Percentiles rank a stretch among this genome's conserved stretches.
Conservation (phyloP, 2,797 vertebrate genomes). For the Huso huso region DNA sequence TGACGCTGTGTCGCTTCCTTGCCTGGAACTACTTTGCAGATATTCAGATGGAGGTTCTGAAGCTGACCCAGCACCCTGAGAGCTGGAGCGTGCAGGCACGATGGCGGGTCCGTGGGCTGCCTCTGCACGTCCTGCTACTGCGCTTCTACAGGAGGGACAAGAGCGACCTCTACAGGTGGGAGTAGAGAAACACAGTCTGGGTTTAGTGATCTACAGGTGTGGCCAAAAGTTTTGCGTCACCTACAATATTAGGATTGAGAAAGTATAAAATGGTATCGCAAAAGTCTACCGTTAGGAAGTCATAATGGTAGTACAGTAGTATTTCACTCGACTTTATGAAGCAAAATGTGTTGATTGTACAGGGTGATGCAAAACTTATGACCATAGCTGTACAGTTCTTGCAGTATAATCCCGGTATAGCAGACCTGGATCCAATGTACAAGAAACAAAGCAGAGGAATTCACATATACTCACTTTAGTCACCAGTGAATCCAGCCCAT, state of each 20-base stretch:
- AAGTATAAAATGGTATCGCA: neutral
- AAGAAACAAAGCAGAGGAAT: no score
- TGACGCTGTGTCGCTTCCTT: conserved; percentile 62
- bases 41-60: conserved; percentile 70
- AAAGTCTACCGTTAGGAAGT: neutral
- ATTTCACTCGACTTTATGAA: no score
- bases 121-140: conserved; percentile 60
- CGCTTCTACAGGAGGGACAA: conserved; percentile 77
- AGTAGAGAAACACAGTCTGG: neutral
- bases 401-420: no score
- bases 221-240: neutral
- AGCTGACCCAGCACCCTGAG: conserved; percentile 78
- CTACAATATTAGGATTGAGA: neutral
- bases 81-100: conserved; percentile 77
- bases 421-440: no score
- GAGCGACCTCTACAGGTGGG: conserved; percentile 68
- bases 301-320: neutral
- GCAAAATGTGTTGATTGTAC: no score
- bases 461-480: no score
- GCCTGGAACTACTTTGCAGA: conserved; percentile 71
- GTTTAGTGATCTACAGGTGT: neutral
- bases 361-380: no score
- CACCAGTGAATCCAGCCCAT: no score
- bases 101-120: conserved; percentile 76
- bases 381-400: no score